Base-by-base conservation (phyloP, 2,797 vertebrate genomes). In the Chrysocyon brachyurus region DNA sequence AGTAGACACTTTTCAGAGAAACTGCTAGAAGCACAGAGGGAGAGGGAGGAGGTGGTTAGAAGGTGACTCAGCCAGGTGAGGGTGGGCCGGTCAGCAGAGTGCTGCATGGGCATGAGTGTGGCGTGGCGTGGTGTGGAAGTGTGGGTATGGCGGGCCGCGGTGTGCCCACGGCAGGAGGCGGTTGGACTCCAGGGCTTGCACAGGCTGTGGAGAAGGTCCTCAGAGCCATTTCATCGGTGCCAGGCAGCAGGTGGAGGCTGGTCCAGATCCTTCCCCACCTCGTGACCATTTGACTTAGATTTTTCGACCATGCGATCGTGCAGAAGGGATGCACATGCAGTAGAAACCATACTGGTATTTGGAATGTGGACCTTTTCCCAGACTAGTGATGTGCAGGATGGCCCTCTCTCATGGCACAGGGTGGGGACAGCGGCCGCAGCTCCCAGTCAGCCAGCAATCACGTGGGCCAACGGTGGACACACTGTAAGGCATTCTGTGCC, bases 151-250 rank as follows among this genome's bases (percentile, higher is more conserved):
- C 16, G 0, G 1, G 40, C 40, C 17, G 26, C 26, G 5, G n/a
- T 46, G 15, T 7, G 49, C 22, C 0, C 9, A 36, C 0, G 0
- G 81, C 12, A 54, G 94, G 77, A 19, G 4, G 28, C 0, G 0
- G 17, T 7, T 6, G 54, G 40, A 40, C 21, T 17, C 49, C 4
- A 2, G 9, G 6, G 22, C 31, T 24, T 5, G 1, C 63, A 8
- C n/a, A 1, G 57, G 40, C 22, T 6, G 12, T 1, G 0, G 73
- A 4, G 40, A 7, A 7, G 15, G 28, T 6, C 0, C 1, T 2
- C 4, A 0, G 24, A n/a, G 52, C 26, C 12, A 0, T 31, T 21
- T 17, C 12, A 0, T 0, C 0, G 16, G 56, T 0, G 33, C 33
- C 4, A 3, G 52, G 21, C 2, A 1, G 21, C 0, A 17, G 6